phyloP scores from a whole-genome alignment of 1,140 invertebrate genomes.

The Muscidifurax raptorellus region DNA sequence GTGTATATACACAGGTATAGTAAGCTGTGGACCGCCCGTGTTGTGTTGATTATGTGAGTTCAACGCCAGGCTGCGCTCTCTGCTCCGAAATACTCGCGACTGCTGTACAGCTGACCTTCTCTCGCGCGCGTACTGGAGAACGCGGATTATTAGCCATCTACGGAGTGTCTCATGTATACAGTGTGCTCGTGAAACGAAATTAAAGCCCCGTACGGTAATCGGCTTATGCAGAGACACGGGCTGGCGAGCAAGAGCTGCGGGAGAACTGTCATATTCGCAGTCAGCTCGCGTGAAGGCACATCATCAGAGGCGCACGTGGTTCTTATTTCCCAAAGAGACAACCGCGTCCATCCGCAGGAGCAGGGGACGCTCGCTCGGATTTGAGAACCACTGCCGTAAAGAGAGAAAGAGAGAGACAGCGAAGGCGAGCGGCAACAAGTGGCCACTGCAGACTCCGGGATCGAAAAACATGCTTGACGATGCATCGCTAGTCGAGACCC shows the following conservation, averaged over 20 bases:
- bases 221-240: too few species aligned
- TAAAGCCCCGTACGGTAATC: too few species aligned
- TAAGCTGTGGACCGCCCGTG: too few species aligned
- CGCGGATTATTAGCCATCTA: background rate
- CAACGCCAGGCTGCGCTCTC: background rate
- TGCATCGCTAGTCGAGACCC: background rate
- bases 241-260: background rate
- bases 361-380: background rate
- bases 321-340: background rate
- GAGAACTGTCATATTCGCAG: background rate
- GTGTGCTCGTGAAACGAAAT: background rate
- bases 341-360: too few species aligned
- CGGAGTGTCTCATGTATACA: background rate
- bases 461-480: background rate
- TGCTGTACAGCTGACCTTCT: background rate
- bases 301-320: slow-evolving; percentile 3
- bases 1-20: background rate
- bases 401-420: background rate
- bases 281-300: background rate
- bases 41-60: too few species aligned
- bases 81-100: background rate
- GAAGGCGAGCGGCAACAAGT: background rate
- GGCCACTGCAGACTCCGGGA: background rate
- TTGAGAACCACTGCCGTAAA: background rate
- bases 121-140: background rate